These are phyloP conservation scores for Monoplex corrugatus DNA, from an alignment of 2,888 invertebrate species.

Conservation along the genomic window DNA sequence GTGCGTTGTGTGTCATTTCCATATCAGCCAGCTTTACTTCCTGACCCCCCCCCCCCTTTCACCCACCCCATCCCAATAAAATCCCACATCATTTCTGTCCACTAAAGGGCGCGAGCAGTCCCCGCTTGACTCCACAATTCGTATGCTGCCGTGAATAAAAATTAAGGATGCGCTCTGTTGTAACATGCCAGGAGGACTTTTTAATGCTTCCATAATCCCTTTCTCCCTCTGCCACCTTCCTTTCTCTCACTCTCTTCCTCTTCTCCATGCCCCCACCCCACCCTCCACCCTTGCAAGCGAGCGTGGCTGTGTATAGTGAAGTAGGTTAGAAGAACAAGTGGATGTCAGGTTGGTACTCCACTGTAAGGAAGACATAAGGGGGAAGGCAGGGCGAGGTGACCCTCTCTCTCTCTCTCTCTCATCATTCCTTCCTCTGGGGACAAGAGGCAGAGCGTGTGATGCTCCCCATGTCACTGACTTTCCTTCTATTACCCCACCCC, in stretches of 20 bases:
- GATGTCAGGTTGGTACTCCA: background rate
- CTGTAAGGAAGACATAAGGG: conserved; percentile 2
- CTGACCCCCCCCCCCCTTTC: background rate
- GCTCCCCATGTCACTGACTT: background rate
- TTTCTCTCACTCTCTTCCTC: background rate
- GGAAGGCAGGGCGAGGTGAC: background rate
- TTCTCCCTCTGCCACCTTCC: background rate
- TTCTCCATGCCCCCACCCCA: background rate
- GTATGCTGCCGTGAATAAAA: conserved; percentile 44
- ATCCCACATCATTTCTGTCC: conserved; percentile 30
- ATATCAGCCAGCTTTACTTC: background rate
- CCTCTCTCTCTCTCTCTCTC: conserved; percentile 16
- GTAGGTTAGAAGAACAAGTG: conserved; percentile 44
- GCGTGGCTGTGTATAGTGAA: background rate
- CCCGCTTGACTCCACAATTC: conserved; percentile 42
- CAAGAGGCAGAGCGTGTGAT: background rate
- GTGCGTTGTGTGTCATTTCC: conserved; percentile 21
- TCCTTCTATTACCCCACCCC: too few relatives aligned
- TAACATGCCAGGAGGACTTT: conserved; percentile 36
- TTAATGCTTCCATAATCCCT: background rate
- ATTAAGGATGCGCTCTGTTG: conserved; percentile 38
- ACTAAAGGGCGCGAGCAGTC: conserved; percentile 14
- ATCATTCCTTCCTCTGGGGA: background rate
- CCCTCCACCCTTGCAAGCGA: background rate
- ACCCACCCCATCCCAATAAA: background rate